A percentile compares a stretch with the other conserved stretches of the same genome.
Evolutionary conservation across 2,113 vertebrate species (phyloP).

Genomic region (Clinocottus analis): DNA sequence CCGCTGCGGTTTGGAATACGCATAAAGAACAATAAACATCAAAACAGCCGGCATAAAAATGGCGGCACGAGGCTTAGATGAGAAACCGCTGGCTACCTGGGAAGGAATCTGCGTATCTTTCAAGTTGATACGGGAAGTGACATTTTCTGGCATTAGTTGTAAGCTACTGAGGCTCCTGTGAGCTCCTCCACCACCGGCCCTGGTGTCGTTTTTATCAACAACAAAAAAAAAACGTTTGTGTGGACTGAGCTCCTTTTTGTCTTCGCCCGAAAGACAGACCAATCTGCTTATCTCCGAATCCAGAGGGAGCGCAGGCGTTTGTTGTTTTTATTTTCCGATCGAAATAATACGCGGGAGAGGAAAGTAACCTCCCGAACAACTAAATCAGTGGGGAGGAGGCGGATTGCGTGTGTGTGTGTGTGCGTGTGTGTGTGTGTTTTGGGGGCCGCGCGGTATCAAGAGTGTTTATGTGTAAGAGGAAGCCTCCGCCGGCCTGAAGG

Average conservation of each 20-base stretch:
- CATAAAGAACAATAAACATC: too few relatives aligned
- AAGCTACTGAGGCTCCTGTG: slow-evolving; percentile 51
- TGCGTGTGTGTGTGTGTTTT: slow-evolving; percentile 30
- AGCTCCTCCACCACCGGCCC: slow-evolving; percentile 37
- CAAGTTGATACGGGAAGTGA: slow-evolving; percentile 66
- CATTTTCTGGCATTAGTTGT: slow-evolving; percentile 73
- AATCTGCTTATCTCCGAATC: slow-evolving; percentile 80
- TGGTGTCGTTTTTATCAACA: slow-evolving; percentile 72
- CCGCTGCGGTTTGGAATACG: too few relatives aligned
- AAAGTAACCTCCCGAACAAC: slow-evolving; percentile 72
- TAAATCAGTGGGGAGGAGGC: slow-evolving; percentile 64
- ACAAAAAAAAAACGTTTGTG: slow-evolving; percentile 72
- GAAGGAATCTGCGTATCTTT: slow-evolving; percentile 69
- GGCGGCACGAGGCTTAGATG: too few relatives aligned
- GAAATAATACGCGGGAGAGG: slow-evolving; percentile 72
- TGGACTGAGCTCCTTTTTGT: slow-evolving; percentile 71
- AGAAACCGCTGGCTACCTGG: slow-evolving; percentile 51
- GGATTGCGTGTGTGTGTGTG: slow-evolving; percentile 32
- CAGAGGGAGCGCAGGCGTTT: slow-evolving; percentile 75
- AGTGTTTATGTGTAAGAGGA: slow-evolving; percentile 62
- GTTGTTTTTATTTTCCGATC: slow-evolving; percentile 53
- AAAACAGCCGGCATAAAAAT: too few relatives aligned
- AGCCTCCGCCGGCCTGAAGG: slow-evolving; percentile 64
- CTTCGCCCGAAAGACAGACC: slow-evolving; percentile 72
- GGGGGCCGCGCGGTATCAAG: too few relatives aligned